Evolutionary conservation across 2,113 vertebrate genomes (phyloP), one percentile per base, ranked within the genome.

Genomic region (Aegypius monachus): DNA sequence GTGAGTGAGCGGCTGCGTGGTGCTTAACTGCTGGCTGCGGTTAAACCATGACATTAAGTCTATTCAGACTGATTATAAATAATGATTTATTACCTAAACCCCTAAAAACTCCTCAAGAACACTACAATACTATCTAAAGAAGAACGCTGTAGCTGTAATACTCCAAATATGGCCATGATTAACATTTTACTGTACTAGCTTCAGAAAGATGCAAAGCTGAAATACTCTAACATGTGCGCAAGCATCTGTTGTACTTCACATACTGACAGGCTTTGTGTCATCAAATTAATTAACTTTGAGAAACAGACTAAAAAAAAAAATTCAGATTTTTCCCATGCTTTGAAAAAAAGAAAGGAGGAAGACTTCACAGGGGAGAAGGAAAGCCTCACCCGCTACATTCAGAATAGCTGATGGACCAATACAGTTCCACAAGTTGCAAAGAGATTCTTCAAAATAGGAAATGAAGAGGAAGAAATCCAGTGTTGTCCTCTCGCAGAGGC

Each of bases 141-240:
- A 94, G 74, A 94, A 86, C 4, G 11, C 13, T 52, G 29, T 20
- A 56, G 55, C 82, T 93, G 47, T 58, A 48, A 61, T 19, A 82
- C 40, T 84, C 74, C 73, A 55, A 80, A 73, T 42, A 91, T 0
- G 2, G 74, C n/a, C 71, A 85, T 0, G 0, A 58, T 47, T 29
- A 97, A 93, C 17, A 15, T 66, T 81, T 93, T 81, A 77, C 59
- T 56, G 16, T 26, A 34, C 40, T 48, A 81, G 73, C 31, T 88
- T 93, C 70, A 91, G 42, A 86, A 84, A 91, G 40, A 91, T 4
- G 4, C 56, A 40, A 88, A 82, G 55, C 15, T 90, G 65, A 88
- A 95, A 87, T 17, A 79, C 52, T 81, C 38, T 67, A 79, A 40
- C 4, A 43, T 3, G 6, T 11, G 16, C n/a, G 4, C 17, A 66